Base-by-base conservation (phyloP, 2,797 vertebrate species). In the Taenioides sp. region DNA sequence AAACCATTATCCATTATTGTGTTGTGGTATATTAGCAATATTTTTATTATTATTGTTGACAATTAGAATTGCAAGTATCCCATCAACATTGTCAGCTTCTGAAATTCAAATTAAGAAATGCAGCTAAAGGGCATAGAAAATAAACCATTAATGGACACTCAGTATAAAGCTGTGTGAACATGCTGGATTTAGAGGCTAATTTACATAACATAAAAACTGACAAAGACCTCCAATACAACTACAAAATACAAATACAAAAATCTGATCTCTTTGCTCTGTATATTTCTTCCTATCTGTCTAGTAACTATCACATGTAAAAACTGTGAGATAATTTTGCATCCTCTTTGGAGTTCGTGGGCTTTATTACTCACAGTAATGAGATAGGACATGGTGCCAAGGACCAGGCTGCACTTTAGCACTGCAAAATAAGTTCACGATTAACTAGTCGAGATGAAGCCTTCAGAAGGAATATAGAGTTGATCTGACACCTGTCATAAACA, bases 401-500 rank as follows among this genome's bases (percentile, higher is more conserved):
- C 83, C 80, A 59, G 61, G 68, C 73, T 76, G 77, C 77, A 81
- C 80, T 68, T 69, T 74, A 70, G 70, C 68, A 34, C 68, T 18
- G 71, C 70, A 62, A 81, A 75, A 83, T 84, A 79, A 89, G 80
- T 75, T 76, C 75, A 86, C 75, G 67, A 85, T 89, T 87, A 89
- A 86, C 77, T 77, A 82, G 84, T 79, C 76, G 82, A 82, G 78
- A 89, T 82, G 87, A 86, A 90, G 83, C 77, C 87, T 86, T 91
- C 87, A 86, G 71, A 73, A 73, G 37, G 79, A 82, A 76, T 73
- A 52, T 77, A 89, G 91, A 91, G 80, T 57, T 85, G 88, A 92
- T 92, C 85, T 82, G 91, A 91, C 92, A 91, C 81, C 84, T 92
- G 89, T 90, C 92, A 92, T 80, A 87, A 87, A 80, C 74, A 72